Percentiles rank a stretch among this genome's conserved stretches.
Conservation (phyloP, 2,113 vertebrate species). For the Cygnus atratus region DNA sequence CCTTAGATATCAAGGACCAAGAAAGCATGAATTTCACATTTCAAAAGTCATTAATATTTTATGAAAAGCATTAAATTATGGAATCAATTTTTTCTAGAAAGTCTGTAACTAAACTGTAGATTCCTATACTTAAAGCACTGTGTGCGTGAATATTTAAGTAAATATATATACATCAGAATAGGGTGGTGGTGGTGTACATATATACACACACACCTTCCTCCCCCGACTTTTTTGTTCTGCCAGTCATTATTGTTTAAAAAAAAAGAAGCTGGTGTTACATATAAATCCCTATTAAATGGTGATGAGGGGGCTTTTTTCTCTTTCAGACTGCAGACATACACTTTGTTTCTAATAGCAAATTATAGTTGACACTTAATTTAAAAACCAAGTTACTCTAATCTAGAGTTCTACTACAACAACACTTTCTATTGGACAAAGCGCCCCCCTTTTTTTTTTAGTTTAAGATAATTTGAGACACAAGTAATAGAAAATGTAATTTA, state of each 20-base stretch:
- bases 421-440: constrained; percentile 66
- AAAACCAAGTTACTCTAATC: constrained; percentile 73
- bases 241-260: constrained; percentile 23
- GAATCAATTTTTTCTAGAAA: constrained; percentile 27
- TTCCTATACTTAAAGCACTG: not conserved
- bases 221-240: not conserved
- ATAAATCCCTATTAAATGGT: constrained; percentile 32
- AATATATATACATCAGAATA: not conserved
- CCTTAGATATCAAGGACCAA: not conserved
- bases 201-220: not conserved
- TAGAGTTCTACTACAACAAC: constrained; percentile 58
- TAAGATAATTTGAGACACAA: constrained; percentile 67
- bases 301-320: constrained; percentile 37
- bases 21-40: not conserved
- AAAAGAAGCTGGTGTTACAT: constrained; percentile 26
- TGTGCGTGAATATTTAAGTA: not conserved
- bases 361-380: constrained; percentile 77
- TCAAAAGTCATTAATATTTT: not conserved
- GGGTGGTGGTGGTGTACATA: not conserved
- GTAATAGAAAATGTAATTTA: constrained; percentile 75
- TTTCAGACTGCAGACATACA: constrained; percentile 16
- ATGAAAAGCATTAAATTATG: constrained; percentile 22
- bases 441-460: constrained; percentile 33
- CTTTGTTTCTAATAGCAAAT: constrained; percentile 69
- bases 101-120: constrained; percentile 18